Evolutionary conservation across 2,797 vertebrate genomes (phyloP), one percentile per base, ranked within the genome.

Genomic region (Enteromius radiatus): DNA sequence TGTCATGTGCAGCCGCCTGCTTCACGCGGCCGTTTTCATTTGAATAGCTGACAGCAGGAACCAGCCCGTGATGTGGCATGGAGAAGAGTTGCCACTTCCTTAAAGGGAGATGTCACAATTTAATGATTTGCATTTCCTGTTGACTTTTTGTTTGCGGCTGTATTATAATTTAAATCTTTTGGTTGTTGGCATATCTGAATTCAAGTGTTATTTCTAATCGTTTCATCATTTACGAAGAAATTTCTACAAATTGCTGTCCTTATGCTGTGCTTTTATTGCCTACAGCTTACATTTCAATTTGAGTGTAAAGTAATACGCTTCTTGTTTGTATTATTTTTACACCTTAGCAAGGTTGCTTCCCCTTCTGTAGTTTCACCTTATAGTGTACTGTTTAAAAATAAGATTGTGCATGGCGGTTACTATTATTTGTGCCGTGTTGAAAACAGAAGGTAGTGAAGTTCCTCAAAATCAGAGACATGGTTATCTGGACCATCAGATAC

Each of bases 11-110:
- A 81, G 80, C 63, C 82, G 54, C 68, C 15, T 43, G 68, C 19
- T 77, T 73, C 82, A 77, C 49, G 81, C 23, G 12, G 56, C 52
- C 47, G 43, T 84, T 81, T 83, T 85, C 68, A 85, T 84, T 67
- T 84, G 31, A 79, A 67, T 77, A 61, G 76, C 65, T 31, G 41
- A 78, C 64, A 69, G 28, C 64, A 75, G 36, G 21, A 78, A 76
- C 47, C 54, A 84, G 81, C 33, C 33, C 71, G 38, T 69, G 56
- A 49, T 63, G 64, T 67, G 49, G 67, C 43, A 52, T 64, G 21
- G 11, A 61, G 33, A 26, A 67, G 41, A 71, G 78, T 85, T 70
- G 67, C 33, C 67, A 77, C 65, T 83, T 89, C 75, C 86, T 88
- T 78, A 78, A 67, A 83, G 31, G 38, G 41, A 81, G 19, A 80